Percentiles rank a stretch among this genome's conserved stretches.
phyloP scores from a whole-genome alignment of 2,113 vertebrate species.

The Cairina moschata region DNA sequence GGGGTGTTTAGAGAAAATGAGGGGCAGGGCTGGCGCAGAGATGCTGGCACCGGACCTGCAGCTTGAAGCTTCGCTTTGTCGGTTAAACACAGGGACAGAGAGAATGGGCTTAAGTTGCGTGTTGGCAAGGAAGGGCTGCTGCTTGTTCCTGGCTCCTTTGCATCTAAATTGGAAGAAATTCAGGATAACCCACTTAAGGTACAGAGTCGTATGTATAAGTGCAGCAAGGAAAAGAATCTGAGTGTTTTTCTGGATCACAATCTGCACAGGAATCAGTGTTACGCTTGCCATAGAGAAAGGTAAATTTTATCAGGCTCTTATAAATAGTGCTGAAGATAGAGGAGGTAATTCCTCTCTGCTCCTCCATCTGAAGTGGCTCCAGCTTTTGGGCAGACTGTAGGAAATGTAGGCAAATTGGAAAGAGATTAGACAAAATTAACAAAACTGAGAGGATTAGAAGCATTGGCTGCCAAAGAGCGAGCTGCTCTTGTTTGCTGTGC shows the following conservation, averaged over 20 bases:
- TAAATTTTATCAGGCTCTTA: neutral
- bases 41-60: neutral
- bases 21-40: neutral
- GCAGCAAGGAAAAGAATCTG: neutral
- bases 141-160: neutral
- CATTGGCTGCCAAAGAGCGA: neutral
- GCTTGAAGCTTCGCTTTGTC: neutral
- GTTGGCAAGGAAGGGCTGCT: neutral
- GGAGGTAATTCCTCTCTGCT: neutral
- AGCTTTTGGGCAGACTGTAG: neutral
- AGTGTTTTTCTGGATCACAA: neutral
- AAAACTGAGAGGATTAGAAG: neutral
- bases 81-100: neutral
- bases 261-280: neutral
- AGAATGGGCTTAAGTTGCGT: neutral
- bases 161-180: neutral
- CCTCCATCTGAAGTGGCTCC: rapidly evolving
- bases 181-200: neutral
- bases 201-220: neutral
- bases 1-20: neutral
- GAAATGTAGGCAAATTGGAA: neutral
- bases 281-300: neutral
- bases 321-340: neutral
- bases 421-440: neutral
- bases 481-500: neutral